A percentile compares a stretch with the other conserved stretches of the same genome.
phyloP scores from a whole-genome alignment of 2,888 invertebrate species.

The Parascotia fuliginaria region DNA sequence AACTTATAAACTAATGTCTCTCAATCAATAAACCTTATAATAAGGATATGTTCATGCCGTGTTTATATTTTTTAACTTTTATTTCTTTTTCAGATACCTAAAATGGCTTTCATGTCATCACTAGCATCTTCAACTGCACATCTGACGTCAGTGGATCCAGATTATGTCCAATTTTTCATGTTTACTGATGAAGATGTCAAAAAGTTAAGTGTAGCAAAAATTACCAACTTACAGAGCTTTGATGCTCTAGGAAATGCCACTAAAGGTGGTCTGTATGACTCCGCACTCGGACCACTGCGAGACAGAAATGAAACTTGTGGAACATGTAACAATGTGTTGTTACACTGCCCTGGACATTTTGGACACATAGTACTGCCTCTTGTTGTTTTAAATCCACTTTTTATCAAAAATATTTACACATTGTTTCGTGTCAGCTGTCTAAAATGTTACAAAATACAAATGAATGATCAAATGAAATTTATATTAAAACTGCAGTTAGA shows the following conservation, averaged over 20 bases:
- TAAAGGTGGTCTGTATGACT: slow-evolving; percentile 96
- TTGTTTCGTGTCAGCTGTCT: slow-evolving; percentile 90
- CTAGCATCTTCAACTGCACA: slow-evolving; percentile 61
- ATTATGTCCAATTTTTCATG: slow-evolving; percentile 87
- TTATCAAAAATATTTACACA: slow-evolving; percentile 89
- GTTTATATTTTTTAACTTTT: slow-evolving; percentile 18
- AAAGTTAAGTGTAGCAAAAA: slow-evolving; percentile 92
- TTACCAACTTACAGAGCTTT: slow-evolving; percentile 92
- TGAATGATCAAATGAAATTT: slow-evolving; percentile 77
- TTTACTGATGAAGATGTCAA: slow-evolving; percentile 91
- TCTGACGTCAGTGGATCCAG: slow-evolving; percentile 71
- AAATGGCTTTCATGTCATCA: slow-evolving; percentile 66
- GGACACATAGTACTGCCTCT: slow-evolving; percentile 97
- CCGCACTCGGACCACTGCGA: slow-evolving; percentile 89
- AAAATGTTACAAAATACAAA: slow-evolving; percentile 89
- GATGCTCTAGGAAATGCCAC: slow-evolving; percentile 93
- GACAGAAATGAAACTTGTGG: slow-evolving; percentile 90
- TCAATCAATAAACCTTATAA: no score
- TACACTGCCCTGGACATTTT: slow-evolving; percentile 95
- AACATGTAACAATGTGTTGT: slow-evolving; percentile 90
- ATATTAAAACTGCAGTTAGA: slow-evolving; percentile 89
- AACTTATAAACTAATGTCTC: background rate
- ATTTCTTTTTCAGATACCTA: slow-evolving; percentile 36
- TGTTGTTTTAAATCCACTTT: slow-evolving; percentile 96
- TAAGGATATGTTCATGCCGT: slow-evolving; percentile 44